phyloP scores from a whole-genome alignment of 2,113 vertebrate genomes.

The Pavo muticus region DNA sequence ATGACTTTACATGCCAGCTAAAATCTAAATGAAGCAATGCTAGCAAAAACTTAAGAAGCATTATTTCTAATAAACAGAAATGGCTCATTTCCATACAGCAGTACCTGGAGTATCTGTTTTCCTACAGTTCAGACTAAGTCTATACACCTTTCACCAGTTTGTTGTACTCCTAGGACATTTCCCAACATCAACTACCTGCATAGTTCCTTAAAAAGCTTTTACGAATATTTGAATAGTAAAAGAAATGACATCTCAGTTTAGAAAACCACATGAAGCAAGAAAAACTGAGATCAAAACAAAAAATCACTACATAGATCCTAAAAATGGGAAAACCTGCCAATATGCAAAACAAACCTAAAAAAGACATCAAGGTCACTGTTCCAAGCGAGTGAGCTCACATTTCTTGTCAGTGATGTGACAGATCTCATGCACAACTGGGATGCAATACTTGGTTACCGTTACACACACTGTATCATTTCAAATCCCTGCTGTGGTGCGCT shows the following conservation, averaged over 20 bases:
- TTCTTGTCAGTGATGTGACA: not conserved
- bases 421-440: not conserved
- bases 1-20: slow-evolving; percentile 13
- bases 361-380: not conserved
- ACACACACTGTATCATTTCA: not conserved
- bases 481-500: accelerated
- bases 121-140: not conserved
- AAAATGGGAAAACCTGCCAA: not conserved
- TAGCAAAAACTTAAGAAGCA: not conserved
- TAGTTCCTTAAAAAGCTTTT: not conserved
- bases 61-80: not conserved
- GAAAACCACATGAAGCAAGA: not conserved
- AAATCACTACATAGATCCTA: not conserved
- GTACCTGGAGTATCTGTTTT: not conserved
- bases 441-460: not conserved
- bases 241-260: not conserved
- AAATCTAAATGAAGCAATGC: slow-evolving; percentile 31
- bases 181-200: not conserved
- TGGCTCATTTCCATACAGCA: not conserved
- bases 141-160: not conserved
- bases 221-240: not conserved
- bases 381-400: not conserved
- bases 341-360: not conserved
- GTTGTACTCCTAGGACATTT: not conserved
- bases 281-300: not conserved